Base-by-base conservation (phyloP, 2,113 vertebrate genomes). In the Pachypanchax playfairii region DNA sequence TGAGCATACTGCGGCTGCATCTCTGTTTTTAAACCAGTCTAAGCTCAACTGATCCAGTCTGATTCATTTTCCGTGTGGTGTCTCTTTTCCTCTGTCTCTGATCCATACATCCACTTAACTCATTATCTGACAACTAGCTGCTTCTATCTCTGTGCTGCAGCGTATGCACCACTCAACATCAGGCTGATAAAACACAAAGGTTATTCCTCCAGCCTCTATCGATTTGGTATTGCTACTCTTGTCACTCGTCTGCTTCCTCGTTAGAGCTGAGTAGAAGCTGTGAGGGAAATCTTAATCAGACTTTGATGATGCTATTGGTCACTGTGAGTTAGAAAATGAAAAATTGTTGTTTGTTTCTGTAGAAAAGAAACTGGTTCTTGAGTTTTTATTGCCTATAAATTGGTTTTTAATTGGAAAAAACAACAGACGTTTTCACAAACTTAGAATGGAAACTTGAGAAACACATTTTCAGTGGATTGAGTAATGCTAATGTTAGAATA, bases 131-230 rank as follows among this genome's bases (percentile, higher is more conserved):
- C 60, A 74, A 63, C 63, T 67, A 22, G 46, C 21, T 42, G 38
- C 65, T 11, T 57, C 66, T 20, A 72, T 75, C 73, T 70, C 0
- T 6, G n/a, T 13, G 50, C 78, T 54, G 29, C 64, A 73, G 7
- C 65, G 73, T 54, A 24, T 53, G 59, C 73, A 44, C 52, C 57
- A 62, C 74, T 84, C 62, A 31, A 52, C 58, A 35, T 70, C 71
- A 42, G 75, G 38, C 73, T 79, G 84, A 90, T 88, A 88, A 85
- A 83, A 87, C 77, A 59, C 70, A 84, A 73, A 76, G 80, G 84
- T 89, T 77, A 88, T 85, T 85, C 76, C 57, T 61, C 52, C 61
- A 65, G 73, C 74, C 72, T 68, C 15, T 53, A 91, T 90, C 35
- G 75, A 90, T 87, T 69, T 11, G 0, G 28, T 29, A 77, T 79